phyloP scores from a whole-genome alignment of 1,140 invertebrate genomes.

The Philopotamus ludificatus region DNA sequence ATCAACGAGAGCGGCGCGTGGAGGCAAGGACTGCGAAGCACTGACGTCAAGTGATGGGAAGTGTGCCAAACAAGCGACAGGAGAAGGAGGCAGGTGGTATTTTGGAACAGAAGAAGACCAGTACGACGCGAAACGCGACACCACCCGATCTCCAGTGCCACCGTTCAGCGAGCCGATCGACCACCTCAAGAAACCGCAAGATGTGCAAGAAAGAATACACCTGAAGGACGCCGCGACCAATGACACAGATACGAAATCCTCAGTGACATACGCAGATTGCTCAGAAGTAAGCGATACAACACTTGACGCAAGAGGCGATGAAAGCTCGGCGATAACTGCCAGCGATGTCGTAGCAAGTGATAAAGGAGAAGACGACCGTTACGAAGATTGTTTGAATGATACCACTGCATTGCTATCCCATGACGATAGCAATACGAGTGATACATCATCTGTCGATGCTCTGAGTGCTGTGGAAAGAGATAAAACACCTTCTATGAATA shows the following conservation, averaged over 20 bases:
- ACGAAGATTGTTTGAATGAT: no score
- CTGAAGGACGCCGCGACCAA: no score
- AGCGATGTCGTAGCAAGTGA: not conserved
- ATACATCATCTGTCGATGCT: no score
- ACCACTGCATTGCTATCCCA: no score
- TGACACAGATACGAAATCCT: not conserved
- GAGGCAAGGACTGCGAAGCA: conserved; percentile 1
- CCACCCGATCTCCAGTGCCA: conserved; percentile 9
- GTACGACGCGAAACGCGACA: conserved; percentile 36
- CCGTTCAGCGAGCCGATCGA: not conserved
- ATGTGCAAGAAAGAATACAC: not conserved
- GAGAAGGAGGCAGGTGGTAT: conserved; percentile 17
- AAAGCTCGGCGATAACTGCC: not conserved
- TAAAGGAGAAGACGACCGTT: no score
- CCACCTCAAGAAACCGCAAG: not conserved
- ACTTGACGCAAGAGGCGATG: not conserved
- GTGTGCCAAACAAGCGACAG: conserved; percentile 29
- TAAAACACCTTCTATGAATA: no score
- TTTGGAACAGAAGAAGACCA: conserved; percentile 20
- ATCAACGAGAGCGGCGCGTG: conserved; percentile 1
- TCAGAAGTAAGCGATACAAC: not conserved
- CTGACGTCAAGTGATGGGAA: conserved; percentile 25
- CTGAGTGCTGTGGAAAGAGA: no score
- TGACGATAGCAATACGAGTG: no score
- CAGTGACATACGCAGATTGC: not conserved